Base-by-base conservation (phyloP, 2,888 invertebrate genomes). In the Merodon equestris region DNA sequence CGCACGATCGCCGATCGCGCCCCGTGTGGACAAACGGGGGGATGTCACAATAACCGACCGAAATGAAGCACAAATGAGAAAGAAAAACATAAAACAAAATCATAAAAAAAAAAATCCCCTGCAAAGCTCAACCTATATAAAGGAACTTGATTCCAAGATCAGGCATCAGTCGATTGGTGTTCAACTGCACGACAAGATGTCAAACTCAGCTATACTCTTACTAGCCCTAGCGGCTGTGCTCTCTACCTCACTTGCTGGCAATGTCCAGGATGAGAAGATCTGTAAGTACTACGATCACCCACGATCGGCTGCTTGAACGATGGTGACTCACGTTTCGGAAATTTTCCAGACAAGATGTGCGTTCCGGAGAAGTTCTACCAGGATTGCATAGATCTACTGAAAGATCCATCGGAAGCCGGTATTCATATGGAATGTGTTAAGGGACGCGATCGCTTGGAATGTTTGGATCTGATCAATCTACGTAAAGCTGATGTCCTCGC, bases 401-500 rank as follows among this genome's bases (percentile, higher is more conserved):
- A 86, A 70, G 89, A 88, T 83, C 88, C 89, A 17, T 89, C 89
- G 17, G 87, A 88, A 77, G 88, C 87, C 54, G 88, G 89, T 64
- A 88, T 88, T 15, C 84, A 83, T 13, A 94, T 95, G 94, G 90
- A 92, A 81, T 95, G 95, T 87, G 90, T 94, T 12, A 88, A 93
- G 1, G 94, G 93, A 0, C 91, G 94, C 84, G 95, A 95, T 89
- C 92, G 94, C 1, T 83, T 88, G 56, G 87, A 87, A 36, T 97
- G 97, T 85, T 91, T 96, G 84, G 91, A 92, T 73, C 92, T 92
- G 86, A 93, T 97, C 9, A 93, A 94, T 81, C 91, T 92, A 82
- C 91, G 94, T 18, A 92, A 93, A 85, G 96, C 96, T 0, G 97
- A 97, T 87, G 91, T 96, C 66, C 92, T 94, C 19, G 93, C 94